phyloP scores from a whole-genome alignment of 2,113 vertebrate genomes.

The Pomatostomus ruficeps region DNA sequence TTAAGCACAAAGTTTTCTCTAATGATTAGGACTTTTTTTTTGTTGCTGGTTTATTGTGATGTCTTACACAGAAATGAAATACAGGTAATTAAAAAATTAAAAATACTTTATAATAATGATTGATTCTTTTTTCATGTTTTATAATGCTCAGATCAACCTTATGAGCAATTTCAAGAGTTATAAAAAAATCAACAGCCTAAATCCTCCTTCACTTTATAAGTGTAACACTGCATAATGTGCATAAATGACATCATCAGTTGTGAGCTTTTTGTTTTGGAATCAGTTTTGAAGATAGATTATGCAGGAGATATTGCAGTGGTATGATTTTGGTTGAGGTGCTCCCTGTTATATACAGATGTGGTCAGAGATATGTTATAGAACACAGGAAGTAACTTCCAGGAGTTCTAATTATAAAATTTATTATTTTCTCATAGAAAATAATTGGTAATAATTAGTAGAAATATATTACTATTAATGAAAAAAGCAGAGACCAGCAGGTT shows the following conservation, averaged over 20 bases:
- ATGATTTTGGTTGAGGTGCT: neutral
- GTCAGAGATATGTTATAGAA: neutral
- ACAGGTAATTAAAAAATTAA: neutral
- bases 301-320: neutral
- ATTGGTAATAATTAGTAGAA: neutral
- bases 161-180: neutral
- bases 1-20: neutral
- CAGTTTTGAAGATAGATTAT: neutral
- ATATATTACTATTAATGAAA: neutral
- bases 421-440: neutral
- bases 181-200: neutral
- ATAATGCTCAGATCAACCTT: neutral
- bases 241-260: neutral
- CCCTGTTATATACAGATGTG: accelerated
- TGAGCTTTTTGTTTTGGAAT: neutral
- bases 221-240: neutral
- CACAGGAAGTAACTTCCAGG: neutral
- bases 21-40: neutral
- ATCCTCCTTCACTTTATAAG: neutral
- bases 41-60: neutral
- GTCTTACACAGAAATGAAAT: neutral
- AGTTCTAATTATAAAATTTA: neutral
- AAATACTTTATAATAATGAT: neutral
- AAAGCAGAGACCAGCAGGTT: neutral
- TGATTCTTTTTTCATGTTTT: neutral